Evolutionary conservation across 92 coral and sea anemone genomes (phyloP).

Genomic region (Zoanthus solanderi): DNA sequence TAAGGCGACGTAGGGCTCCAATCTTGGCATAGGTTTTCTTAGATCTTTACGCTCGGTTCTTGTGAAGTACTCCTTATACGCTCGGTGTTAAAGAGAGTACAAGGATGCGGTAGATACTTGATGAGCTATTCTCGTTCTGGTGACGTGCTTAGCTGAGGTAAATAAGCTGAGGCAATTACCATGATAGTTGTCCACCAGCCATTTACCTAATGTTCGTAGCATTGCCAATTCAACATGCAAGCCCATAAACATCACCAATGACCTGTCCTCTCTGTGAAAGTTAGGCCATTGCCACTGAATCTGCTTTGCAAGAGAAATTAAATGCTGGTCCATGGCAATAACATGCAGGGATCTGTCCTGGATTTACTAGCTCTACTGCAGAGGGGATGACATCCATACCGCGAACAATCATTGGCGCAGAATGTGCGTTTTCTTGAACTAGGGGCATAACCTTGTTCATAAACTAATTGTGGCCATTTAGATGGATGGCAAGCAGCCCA

Average conservation of each 20-base stretch:
- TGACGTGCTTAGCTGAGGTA: slow-evolving; percentile 31
- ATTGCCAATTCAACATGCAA: no score
- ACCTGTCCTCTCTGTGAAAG: no score
- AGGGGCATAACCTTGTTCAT: slow-evolving; percentile 1
- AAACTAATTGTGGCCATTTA: not conserved
- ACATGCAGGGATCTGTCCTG: not conserved
- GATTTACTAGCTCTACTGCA: slow-evolving; percentile 24
- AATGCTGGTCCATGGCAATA: slow-evolving; percentile 30
- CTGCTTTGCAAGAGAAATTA: no score
- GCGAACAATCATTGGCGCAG: slow-evolving; percentile 17
- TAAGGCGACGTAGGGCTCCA: no score
- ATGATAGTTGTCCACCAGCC: slow-evolving; percentile 44
- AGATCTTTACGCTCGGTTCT: not conserved
- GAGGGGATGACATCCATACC: slow-evolving; percentile 33
- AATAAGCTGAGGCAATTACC: slow-evolving; percentile 28
- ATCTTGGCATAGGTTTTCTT: no score
- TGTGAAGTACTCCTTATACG: slow-evolving; percentile 1
- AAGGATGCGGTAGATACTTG: slow-evolving; percentile 39
- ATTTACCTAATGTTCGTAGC: slow-evolving; percentile 12
- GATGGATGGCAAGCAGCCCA: no score
- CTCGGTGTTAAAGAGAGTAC: slow-evolving; percentile 11
- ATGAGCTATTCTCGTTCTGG: slow-evolving; percentile 47
- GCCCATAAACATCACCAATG: no score
- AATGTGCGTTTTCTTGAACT: slow-evolving; percentile 4
- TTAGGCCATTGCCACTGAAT: no score